Evolutionary conservation across 1,140 invertebrate genomes (phyloP), one percentile per base, ranked within the genome.

Genomic region (Argopecten irradians): DNA sequence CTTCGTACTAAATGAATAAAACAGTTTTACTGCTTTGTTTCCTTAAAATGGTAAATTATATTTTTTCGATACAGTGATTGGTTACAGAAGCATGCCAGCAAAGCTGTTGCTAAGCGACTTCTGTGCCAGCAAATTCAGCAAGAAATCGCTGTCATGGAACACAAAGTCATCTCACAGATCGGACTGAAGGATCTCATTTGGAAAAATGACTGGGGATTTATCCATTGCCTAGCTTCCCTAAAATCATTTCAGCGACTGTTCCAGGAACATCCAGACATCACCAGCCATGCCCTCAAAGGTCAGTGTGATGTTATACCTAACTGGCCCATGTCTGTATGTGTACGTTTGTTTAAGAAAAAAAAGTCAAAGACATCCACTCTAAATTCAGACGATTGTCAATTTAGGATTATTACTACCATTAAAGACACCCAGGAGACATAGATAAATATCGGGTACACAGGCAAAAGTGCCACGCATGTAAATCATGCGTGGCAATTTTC

Each of bases 291-390:
- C 71, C 85, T 93, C 16, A 89, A 91, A 93, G 93, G 93, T 93
- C 28, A 46, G 36, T 88, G 9, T 19, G 39, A 22, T 34, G 32
- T 71, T 19, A 3, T 14, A 11, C 22, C 36, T 35, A n/a, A 36
- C 19, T 85, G 34, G 43, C 86, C 39, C 89, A 93, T 92, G 39
- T 87, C 86, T 0, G 92, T 92, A 92, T 89, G n/a, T 94, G 94
- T 89, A 93, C 94, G 85, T 83, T 93, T 46, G 39, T 93, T 13
- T 89, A 94, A 0, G n/a, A n/a, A 94, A 94, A 89, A 93, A 92
- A 88, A 89, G 94, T 32, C 86, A 93, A 13, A 94, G 94, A 71
- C 91, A 92, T 7, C 87, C 94, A n/a, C 87, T 93, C 19, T 82
- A 91, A 7, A 91, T 91, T 86, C 93, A 94, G 89, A 87, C 91